Evolutionary conservation across 23 tunicate genomes (phyloP).

Genomic region (Styela plicata): DNA sequence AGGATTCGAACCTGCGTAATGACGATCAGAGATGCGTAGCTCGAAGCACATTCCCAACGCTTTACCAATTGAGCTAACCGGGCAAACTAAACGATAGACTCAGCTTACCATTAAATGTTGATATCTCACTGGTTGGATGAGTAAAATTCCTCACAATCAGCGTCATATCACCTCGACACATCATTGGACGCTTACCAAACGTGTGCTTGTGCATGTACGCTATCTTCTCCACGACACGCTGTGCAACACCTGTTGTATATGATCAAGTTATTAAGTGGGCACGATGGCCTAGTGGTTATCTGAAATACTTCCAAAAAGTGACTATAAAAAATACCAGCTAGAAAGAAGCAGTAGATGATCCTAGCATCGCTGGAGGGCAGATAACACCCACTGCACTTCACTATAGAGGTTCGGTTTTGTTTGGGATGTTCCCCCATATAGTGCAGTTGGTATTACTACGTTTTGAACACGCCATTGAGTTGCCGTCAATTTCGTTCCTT

Average conservation of each 20-base stretch:
- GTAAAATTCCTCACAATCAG: conserved; percentile 77
- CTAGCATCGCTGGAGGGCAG: too few species aligned
- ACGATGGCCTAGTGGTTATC: too few species aligned
- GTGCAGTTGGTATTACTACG: too few species aligned
- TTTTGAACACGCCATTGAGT: too few species aligned
- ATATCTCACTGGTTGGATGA: conserved; percentile 50
- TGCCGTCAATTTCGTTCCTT: too few species aligned
- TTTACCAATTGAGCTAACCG: neutral
- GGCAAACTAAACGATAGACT: neutral
- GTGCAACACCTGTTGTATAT: conserved; percentile 92
- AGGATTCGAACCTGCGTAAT: neutral
- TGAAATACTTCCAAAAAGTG: too few species aligned
- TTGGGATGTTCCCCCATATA: too few species aligned
- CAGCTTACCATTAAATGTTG: conserved; percentile 9
- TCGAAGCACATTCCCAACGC: neutral
- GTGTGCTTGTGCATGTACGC: conserved; percentile 48
- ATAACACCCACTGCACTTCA: too few species aligned
- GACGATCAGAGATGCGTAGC: neutral
- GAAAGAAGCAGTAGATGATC: too few species aligned
- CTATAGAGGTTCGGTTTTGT: too few species aligned
- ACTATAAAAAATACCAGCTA: too few species aligned
- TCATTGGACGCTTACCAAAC: conserved; percentile 46
- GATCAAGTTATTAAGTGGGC: too few species aligned
- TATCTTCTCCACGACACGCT: conserved; percentile 72
- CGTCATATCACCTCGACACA: conserved; percentile 78